A percentile compares a stretch with the other conserved stretches of the same genome.
Conservation (phyloP, 2,113 vertebrate genomes). For the Gymnogyps californianus region DNA sequence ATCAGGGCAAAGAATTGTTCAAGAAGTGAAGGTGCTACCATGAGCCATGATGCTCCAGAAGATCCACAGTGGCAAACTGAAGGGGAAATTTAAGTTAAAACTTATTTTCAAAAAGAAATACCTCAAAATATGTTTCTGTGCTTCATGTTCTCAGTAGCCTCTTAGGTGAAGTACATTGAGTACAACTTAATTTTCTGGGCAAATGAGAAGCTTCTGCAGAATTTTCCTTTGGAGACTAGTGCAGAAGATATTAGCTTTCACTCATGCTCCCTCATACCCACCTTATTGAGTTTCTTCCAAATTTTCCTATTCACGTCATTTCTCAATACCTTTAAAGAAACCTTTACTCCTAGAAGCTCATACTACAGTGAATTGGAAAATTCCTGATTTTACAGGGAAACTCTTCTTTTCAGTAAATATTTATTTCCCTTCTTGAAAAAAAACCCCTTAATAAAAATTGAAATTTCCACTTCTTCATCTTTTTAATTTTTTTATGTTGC, state of each 20-base stretch:
- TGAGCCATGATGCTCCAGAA: background rate
- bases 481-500: background rate
- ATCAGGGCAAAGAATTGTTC: background rate
- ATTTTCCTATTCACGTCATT: background rate
- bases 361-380: background rate
- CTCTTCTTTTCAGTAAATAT: background rate
- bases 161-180: background rate
- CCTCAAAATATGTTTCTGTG: background rate
- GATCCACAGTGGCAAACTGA: background rate
- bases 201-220: background rate
- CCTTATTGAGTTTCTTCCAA: background rate
- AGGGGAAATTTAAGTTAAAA: background rate
- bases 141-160: background rate
- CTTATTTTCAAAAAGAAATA: background rate
- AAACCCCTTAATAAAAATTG: background rate
- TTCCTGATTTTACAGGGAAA: background rate
- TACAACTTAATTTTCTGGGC: background rate
- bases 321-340: background rate
- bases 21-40: background rate
- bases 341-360: background rate
- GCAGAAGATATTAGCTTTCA: background rate
- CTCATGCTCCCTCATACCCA: background rate
- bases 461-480: background rate
- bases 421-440: background rate
- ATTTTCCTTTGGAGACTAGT: background rate